Evolutionary conservation across 2,113 vertebrate species (phyloP), one percentile per base, ranked within the genome.

Genomic region (Atractosteus spatula): DNA sequence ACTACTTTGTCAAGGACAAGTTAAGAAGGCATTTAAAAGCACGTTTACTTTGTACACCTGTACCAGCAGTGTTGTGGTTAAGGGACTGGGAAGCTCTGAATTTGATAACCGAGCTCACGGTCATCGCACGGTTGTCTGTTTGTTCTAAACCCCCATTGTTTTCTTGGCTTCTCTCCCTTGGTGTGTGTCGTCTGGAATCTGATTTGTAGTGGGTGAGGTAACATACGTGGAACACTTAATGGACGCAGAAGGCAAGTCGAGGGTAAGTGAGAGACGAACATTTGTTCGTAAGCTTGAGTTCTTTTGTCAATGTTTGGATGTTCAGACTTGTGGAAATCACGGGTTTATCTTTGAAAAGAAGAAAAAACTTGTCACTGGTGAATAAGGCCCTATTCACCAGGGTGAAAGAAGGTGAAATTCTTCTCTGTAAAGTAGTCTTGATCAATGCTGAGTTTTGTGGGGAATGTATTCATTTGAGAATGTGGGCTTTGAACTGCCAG

Each of bases 171-270:
- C 96, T 96, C 96, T 98, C 96, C 96, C 93, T 96, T 97, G 96
- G 96, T 98, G 94, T 98, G 95, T 99, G 95, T 98, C 97, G 94
- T 97, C 96, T 97, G 97, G 96, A 96, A 96, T 98, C 97, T 99
- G 95, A 97, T 99, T 98, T 98, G 94, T 99, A 99, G 97, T 99
- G 96, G 97, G 97, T 99, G 97, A 99, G 96, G 97, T 99, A 95
- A 99, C 97, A 95, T 99, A 99, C 97, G 97, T 99, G 96, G 96
- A 99, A 94, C 97, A 98, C 96, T 99, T 99, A 98, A 97, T 97
- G 97, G 97, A 99, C 96, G 96, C 94, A 90, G 97, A 99, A 98
- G 97, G 97, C 93, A 99, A 99, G 94, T 99, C 97, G 92, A 98
- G 96, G 97, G 97, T 99, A 99, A 99, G 97, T 99, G 94, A 92